Base-by-base conservation (phyloP, 2,888 invertebrate species). In the Cephus rjabovi region DNA sequence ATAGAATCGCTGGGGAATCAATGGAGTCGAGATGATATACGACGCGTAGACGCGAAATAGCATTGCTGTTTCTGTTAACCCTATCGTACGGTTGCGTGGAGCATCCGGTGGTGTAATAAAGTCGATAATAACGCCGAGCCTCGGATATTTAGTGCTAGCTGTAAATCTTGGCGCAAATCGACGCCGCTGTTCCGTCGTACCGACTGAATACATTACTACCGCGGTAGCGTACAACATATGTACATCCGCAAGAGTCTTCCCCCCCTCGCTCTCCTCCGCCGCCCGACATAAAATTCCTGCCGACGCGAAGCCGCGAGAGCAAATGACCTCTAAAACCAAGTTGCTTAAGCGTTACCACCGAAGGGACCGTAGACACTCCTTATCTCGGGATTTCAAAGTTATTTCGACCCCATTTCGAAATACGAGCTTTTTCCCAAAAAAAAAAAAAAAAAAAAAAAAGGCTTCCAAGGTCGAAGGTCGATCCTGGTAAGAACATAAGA, bases 131-230 rank as follows among this genome's bases (percentile, higher is more conserved):
- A 89, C 87, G 86, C 87, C 85, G 84, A 87, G 86, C 83, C 84
- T 84, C 77, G 87, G 87, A 90, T 90, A 90, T 90, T 89, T 89
- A 89, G 89, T 89, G 86, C 85, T 86, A 84, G 87, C 83, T 88
- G 88, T 90, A 89, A 89, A 90, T 90, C 90, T 89, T 83, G 80
- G 74, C 31, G 86, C 86, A 88, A 88, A 88, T 89, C 89, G 89
- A 87, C 87, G 87, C 86, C 86, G 87, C 84, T 83, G 86, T 85
- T 86, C 84, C 86, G 83, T 86, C 85, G 85, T 78, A 81, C 83
- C 82, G 85, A 80, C 84, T 83, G 87, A 88, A 87, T 88, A 86
- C 86, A 85, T 89, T 88, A 87, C 87, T 83, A 85, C 85, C 85
- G 83, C 80, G 83, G 85, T 86, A 84, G 86, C 86, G 31, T 75